A percentile compares a stretch with the other conserved stretches of the same genome.
Evolutionary conservation across 2,113 vertebrate species (phyloP).

Genomic region (Sceloporus tristichus): DNA sequence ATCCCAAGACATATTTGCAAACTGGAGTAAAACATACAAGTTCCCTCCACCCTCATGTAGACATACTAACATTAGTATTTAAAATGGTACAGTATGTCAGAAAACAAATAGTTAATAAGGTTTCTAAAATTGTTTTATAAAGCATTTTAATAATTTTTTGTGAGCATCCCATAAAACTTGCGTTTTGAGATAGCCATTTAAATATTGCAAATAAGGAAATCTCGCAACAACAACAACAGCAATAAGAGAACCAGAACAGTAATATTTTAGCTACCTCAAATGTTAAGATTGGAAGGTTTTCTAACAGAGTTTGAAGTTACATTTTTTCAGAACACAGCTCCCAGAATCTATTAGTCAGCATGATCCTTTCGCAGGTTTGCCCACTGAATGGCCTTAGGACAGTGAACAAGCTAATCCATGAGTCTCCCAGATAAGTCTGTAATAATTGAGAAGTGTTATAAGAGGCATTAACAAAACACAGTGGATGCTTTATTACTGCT

Average conservation of each 20-base stretch:
- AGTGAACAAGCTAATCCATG: background rate
- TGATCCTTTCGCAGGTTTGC: background rate
- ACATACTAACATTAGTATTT: background rate
- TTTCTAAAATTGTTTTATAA: background rate
- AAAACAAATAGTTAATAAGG: background rate
- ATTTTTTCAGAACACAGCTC: background rate
- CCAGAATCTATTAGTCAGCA: background rate
- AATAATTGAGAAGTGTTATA: constrained; percentile 12
- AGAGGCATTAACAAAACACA: constrained; percentile 5
- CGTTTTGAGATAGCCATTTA: background rate
- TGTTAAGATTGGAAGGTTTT: background rate
- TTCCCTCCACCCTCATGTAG: background rate
- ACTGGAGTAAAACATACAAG: background rate
- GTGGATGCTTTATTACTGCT: constrained; percentile 19
- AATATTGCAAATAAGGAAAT: background rate
- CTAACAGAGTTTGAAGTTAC: too few relatives aligned
- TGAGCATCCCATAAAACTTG: background rate
- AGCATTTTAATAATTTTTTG: background rate
- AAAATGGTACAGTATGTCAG: background rate
- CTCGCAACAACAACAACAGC: background rate
- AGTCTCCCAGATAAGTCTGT: background rate
- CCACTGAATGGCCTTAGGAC: background rate
- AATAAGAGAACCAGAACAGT: background rate
- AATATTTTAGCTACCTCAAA: background rate
- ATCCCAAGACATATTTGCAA: background rate